Base-by-base conservation (phyloP, 1,140 invertebrate species). In the Thaumetopoea pityocampa region DNA sequence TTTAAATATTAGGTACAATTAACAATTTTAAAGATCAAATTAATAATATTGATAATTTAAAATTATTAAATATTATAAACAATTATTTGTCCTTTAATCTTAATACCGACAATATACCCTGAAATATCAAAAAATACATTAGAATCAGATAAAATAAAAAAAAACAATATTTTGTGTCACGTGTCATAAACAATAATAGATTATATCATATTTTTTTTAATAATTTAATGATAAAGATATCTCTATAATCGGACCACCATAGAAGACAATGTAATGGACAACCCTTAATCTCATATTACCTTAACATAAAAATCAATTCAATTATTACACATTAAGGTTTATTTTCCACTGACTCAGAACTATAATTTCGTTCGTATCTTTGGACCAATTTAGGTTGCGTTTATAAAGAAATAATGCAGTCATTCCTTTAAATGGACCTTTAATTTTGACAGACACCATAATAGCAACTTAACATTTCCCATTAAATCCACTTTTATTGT, bases 371-470 rank as follows among this genome's bases (percentile, higher is more conserved):
- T 32, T 22, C 19, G 23, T 35, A 16, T 32, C 32, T 32, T 41
- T 11, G 17, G 9, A 15, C 18, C 12, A 19, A 20, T 12, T 16
- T n/a, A n/a, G 28, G 19, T 14, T 20, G 37, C 36, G 23, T 24
- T 50, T 55, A 52, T 36, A 50, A 40, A 44, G 45, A 54, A 58
- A 55, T 63, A 56, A 51, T 57, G 26, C 12, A 61, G 56, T 66
- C 60, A 69, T 62, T 66, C 49, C 55, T 27, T 29, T 46, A 53
- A 61, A 69, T 56, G 42, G 47, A 35, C 32, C 38, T 52, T 52
- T 54, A 68, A 65, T 62, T 59, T 58, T 62, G 50, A 62, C 56
- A 56, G 43, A 59, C 51, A 50, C 50, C 49, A 17, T 55, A 17
- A 15, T 11, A 42, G n/a, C 44, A 47, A 45, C 5, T 37, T 35